Evolutionary conservation across 2,113 vertebrate genomes (phyloP).

Genomic region (Strigops habroptila): DNA sequence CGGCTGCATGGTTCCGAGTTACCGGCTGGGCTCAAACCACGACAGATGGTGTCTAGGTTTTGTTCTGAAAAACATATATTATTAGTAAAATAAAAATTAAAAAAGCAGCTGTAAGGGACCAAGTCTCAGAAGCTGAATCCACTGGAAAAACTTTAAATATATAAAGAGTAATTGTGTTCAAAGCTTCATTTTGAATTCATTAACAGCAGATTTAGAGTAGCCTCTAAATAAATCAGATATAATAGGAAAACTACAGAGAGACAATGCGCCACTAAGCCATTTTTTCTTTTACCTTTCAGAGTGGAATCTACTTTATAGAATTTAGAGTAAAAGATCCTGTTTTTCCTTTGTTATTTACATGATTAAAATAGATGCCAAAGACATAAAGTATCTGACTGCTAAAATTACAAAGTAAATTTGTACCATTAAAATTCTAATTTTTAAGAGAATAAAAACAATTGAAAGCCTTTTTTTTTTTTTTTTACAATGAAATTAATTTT

Average conservation of each 20-base stretch:
- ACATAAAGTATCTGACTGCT: background rate
- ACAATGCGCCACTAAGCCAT: background rate
- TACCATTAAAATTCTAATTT: background rate
- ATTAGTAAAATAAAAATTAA: too few relatives aligned
- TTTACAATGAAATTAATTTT: background rate
- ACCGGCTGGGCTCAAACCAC: too few relatives aligned
- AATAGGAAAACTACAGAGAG: background rate
- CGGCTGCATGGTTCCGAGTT: too few relatives aligned
- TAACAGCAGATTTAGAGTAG: background rate
- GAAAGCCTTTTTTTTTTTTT: background rate
- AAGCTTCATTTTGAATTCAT: background rate
- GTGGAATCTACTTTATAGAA: background rate
- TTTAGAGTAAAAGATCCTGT: background rate
- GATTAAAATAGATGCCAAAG: conserved; percentile 24
- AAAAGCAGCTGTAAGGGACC: too few relatives aligned
- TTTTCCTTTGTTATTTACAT: background rate
- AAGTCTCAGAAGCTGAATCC: background rate
- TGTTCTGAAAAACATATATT: background rate
- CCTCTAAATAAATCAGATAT: background rate
- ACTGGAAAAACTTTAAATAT: background rate
- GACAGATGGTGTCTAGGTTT: too few relatives aligned
- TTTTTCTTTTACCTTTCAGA: background rate
- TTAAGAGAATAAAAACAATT: background rate
- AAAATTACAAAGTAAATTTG: background rate
- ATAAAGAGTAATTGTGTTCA: background rate